These are phyloP conservation scores for Atrichornis clamosus DNA, from an alignment of 2,113 vertebrate genomes.

Conservation along the genomic window DNA sequence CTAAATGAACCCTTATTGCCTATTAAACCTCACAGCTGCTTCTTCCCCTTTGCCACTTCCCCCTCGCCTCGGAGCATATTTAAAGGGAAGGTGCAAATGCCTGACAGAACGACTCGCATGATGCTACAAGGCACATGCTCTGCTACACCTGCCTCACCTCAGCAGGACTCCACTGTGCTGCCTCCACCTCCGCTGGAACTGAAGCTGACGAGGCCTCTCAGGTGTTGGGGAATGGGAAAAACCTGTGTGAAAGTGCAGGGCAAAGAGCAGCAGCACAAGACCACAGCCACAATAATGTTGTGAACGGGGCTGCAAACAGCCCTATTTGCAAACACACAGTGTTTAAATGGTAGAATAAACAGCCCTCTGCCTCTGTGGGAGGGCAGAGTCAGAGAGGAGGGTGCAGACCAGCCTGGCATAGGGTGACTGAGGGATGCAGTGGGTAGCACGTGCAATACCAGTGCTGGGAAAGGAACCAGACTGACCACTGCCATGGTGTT, in stretches of 20 bases:
- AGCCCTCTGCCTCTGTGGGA: not conserved
- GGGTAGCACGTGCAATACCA: not conserved
- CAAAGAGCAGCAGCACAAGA: not conserved
- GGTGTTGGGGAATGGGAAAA: not conserved
- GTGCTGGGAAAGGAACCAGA: not conserved
- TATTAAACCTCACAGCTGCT: not conserved
- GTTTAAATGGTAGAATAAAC: not conserved
- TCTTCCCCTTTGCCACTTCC: not conserved
- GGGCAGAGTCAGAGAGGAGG: not conserved
- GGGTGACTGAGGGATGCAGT: not conserved
- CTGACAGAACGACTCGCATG: rapidly evolving
- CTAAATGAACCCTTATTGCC: not conserved
- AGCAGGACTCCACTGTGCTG: not conserved
- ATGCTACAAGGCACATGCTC: not conserved
- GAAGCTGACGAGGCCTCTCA: not conserved
- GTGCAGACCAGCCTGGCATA: not conserved
- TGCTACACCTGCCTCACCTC: not conserved
- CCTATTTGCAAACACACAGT: not conserved
- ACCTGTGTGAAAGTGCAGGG: not conserved
- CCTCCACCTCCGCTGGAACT: not conserved
- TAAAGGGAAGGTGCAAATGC: not conserved
- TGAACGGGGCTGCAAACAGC: not conserved
- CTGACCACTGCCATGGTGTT: too few relatives aligned
- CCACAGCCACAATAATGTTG: not conserved
- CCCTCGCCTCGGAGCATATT: rapidly evolving